Evolutionary conservation across 1,140 invertebrate species (phyloP).

Genomic region (Sycophaga agraensis): DNA sequence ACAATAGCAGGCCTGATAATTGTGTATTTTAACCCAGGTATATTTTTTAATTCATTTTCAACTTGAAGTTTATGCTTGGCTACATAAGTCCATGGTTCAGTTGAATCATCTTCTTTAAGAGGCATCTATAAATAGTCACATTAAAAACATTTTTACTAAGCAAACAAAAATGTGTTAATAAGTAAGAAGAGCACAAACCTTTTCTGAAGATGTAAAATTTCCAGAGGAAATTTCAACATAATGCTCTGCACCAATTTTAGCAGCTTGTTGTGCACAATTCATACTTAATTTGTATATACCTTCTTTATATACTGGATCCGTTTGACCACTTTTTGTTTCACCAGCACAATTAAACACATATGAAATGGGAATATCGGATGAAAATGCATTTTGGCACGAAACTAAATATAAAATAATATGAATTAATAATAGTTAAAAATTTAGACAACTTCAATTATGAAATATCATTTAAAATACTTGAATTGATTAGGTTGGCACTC

Average conservation of each 20-base stretch:
- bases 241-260: conserved; percentile 66
- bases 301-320: conserved; percentile 85
- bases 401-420: conserved; percentile 56
- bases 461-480: conserved; percentile 62
- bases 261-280: conserved; percentile 80
- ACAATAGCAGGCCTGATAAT: conserved; percentile 82
- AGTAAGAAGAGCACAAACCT: conserved; percentile 61
- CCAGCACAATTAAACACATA: conserved; percentile 87
- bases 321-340: conserved; percentile 85
- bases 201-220: conserved; percentile 77
- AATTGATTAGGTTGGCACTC: conserved; percentile 88
- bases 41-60: conserved; percentile 73
- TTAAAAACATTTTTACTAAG: not conserved
- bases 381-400: conserved; percentile 76
- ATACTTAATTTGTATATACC: conserved; percentile 81
- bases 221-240: conserved; percentile 86
- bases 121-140: conserved; percentile 58
- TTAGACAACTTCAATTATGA: not conserved
- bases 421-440: conserved; percentile 8
- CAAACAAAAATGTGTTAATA: too few species aligned
- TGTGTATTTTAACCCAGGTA: conserved; percentile 73
- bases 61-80: conserved; percentile 82
- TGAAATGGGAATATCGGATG: conserved; percentile 65
- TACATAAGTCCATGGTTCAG: conserved; percentile 81
- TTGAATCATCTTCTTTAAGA: conserved; percentile 73